phyloP scores from a whole-genome alignment of 2,113 vertebrate genomes.

The Casuarius casuarius region DNA sequence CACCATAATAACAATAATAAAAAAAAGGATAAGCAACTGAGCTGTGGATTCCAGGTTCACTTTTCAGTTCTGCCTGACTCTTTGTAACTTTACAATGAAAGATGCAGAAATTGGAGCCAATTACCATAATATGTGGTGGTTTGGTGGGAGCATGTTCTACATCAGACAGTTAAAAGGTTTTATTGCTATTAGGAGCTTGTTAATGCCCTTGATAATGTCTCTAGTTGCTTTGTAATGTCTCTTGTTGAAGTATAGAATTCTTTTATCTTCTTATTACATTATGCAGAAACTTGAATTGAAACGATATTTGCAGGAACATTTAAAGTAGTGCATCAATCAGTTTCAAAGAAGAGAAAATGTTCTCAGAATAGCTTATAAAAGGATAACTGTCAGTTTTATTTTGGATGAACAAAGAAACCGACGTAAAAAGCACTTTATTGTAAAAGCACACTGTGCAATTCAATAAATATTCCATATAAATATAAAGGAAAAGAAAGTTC shows the following conservation, averaged over 20 bases:
- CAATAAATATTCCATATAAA: constrained; percentile 86
- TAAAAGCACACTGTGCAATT: constrained; percentile 82
- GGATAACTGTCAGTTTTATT: constrained; percentile 88
- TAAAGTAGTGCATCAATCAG: constrained; percentile 87
- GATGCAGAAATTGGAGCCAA: constrained; percentile 82
- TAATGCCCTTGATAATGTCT: constrained; percentile 87
- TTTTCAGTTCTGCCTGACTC: constrained; percentile 74
- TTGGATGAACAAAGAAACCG: constrained; percentile 83
- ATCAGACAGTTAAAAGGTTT: constrained; percentile 88
- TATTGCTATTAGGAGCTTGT: constrained; percentile 87
- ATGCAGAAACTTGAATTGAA: constrained; percentile 87
- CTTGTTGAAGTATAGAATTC: constrained; percentile 87
- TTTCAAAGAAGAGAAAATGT: constrained; percentile 85
- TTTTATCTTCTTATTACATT: constrained; percentile 90
- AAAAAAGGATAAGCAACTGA: neutral
- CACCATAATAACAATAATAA: constrained; percentile 10
- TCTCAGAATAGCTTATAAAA: constrained; percentile 85
- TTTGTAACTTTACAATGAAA: constrained; percentile 77
- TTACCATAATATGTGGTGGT: constrained; percentile 85
- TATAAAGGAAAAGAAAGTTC: constrained; percentile 82
- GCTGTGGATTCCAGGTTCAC: constrained; percentile 62
- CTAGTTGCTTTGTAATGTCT: constrained; percentile 87
- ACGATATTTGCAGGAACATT: constrained; percentile 87
- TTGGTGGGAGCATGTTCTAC: constrained; percentile 82
- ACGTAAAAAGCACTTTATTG: constrained; percentile 84